phyloP scores from a whole-genome alignment of 2,797 vertebrate genomes.

The Clarias pachynema region DNA sequence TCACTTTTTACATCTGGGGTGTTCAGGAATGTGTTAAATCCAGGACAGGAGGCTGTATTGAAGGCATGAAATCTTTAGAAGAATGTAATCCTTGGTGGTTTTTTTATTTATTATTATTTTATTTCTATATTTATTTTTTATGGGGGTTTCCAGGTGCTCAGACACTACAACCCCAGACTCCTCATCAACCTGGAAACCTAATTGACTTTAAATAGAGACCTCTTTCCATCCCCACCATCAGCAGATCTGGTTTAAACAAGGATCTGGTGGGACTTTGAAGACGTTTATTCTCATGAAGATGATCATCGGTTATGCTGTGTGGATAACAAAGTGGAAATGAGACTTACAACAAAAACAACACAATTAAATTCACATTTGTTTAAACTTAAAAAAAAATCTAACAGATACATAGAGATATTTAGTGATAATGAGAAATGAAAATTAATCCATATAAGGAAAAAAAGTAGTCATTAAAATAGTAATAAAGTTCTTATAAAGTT shows the following conservation, averaged over 20 bases:
- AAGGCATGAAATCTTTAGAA: constrained; percentile 6
- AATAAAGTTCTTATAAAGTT: not conserved
- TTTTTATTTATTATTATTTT: too few relatives aligned
- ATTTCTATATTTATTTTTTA: not conserved
- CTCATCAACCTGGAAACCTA: not conserved
- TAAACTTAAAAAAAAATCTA: not conserved
- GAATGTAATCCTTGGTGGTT: not conserved
- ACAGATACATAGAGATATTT: not conserved
- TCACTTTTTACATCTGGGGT: constrained; percentile 29
- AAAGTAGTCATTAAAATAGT: not conserved
- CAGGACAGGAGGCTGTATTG: not conserved
- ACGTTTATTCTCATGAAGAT: not conserved
- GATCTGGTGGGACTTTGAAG: constrained; percentile 4
- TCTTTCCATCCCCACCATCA: not conserved
- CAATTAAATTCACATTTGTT: constrained; percentile 6
- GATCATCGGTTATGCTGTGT: not conserved
- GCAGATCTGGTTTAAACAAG: not conserved
- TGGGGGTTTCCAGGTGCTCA: not conserved
- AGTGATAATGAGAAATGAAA: not conserved
- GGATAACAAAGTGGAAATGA: not conserved
- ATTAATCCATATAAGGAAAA: not conserved
- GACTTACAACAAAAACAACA: not conserved
- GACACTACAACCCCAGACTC: not conserved
- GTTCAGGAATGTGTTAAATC: not conserved
- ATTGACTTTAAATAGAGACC: not conserved